Percentiles rank a stretch among this genome's conserved stretches.
Evolutionary conservation across 2,888 invertebrate genomes (phyloP).

Genomic region (Calliphora vomitoria): DNA sequence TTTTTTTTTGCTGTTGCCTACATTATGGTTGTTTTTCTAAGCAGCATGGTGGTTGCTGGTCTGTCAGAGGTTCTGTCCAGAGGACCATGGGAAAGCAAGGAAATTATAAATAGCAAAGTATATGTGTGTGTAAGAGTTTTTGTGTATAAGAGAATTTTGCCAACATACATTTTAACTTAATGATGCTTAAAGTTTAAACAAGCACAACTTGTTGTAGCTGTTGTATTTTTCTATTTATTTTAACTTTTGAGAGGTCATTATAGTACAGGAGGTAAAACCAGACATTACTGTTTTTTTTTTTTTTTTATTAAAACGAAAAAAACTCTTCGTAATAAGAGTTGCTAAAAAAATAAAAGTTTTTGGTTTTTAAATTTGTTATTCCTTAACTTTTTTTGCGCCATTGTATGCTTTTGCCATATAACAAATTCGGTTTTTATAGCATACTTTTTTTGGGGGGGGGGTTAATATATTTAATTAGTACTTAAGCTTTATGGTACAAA

Average conservation of each 20-base stretch:
- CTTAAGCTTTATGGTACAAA: background rate
- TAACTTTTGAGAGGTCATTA: conserved; percentile 50
- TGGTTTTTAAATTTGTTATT: background rate
- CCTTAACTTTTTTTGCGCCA: background rate
- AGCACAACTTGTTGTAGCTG: conserved; percentile 60
- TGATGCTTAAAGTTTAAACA: conserved; percentile 69
- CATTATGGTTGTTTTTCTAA: conserved; percentile 12
- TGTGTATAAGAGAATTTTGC: conserved; percentile 11
- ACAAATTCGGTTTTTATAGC: background rate
- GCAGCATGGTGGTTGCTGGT: background rate
- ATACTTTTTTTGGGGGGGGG: background rate
- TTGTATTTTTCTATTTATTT: conserved; percentile 46
- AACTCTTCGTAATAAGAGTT: too few species aligned
- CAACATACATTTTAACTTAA: conserved; percentile 64
- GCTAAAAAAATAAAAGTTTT: conserved; percentile 2
- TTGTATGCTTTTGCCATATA: background rate
- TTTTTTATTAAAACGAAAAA: background rate
- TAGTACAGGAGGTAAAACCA: background rate
- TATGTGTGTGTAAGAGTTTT: background rate
- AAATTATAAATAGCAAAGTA: conserved; percentile 28
- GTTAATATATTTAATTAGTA: background rate
- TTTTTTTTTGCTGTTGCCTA: conserved; percentile 1
- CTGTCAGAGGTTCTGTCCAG: background rate
- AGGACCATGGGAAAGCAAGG: background rate
- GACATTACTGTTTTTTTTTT: background rate